Evolutionary conservation across 2,113 vertebrate species (phyloP).

Genomic region (Saccopteryx leptura): DNA sequence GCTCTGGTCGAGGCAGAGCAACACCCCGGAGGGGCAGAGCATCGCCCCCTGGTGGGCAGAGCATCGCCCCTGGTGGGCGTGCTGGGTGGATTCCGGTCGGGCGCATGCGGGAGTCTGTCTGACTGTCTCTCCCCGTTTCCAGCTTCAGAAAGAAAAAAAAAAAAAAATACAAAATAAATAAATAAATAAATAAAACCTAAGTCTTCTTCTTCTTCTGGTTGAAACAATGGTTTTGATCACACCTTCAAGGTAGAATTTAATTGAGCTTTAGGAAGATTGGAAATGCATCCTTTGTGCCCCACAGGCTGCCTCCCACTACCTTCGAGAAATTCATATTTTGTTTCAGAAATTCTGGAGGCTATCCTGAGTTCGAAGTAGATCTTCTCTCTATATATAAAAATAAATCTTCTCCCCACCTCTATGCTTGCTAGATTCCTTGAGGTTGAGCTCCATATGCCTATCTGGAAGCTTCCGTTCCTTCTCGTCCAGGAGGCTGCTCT

Average conservation of each 20-base stretch:
- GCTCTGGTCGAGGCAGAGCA: too few relatives aligned
- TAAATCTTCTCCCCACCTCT: neutral
- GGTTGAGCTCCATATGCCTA: rapidly evolving
- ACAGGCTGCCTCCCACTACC: neutral
- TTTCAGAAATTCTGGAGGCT: neutral
- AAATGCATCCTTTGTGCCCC: neutral
- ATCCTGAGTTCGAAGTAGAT: neutral
- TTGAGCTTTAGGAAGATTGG: neutral
- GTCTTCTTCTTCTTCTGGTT: neutral
- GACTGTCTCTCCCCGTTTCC: too few relatives aligned
- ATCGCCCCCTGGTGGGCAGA: too few relatives aligned
- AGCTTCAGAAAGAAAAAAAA: too few relatives aligned
- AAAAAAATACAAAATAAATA: too few relatives aligned
- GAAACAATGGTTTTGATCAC: neutral
- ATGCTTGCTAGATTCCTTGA: neutral
- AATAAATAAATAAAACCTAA: too few relatives aligned
- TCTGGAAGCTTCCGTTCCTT: neutral
- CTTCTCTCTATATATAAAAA: neutral
- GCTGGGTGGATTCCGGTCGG: too few relatives aligned
- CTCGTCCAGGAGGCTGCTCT: too few relatives aligned
- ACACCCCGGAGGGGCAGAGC: too few relatives aligned
- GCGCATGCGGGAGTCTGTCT: too few relatives aligned
- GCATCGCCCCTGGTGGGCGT: too few relatives aligned
- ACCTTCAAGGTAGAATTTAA: neutral
- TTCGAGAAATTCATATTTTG: neutral